Conservation (phyloP, 1,140 invertebrate species). For the Heliconius hermathena region DNA sequence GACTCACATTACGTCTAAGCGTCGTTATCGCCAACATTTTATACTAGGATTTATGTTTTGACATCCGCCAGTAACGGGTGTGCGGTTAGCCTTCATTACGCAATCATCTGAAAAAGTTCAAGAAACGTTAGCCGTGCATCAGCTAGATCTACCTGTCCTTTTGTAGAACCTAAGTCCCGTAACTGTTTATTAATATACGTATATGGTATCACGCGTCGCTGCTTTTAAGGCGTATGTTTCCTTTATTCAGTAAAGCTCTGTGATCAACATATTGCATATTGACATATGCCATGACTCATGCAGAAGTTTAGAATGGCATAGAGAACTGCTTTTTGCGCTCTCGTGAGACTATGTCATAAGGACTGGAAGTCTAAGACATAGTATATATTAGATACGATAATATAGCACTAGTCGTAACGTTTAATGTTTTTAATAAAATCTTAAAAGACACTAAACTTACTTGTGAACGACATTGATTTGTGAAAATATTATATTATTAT, state of each 20-base stretch:
- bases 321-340: not conserved
- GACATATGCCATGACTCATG: not conserved
- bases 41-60: slow-evolving; percentile 32
- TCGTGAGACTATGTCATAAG: not conserved
- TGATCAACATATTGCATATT: slow-evolving; percentile 13
- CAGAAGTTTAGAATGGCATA: slow-evolving; percentile 13
- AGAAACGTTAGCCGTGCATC: slow-evolving; percentile 39
- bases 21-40: slow-evolving; percentile 21
- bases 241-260: slow-evolving; percentile 31
- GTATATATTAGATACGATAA: too few relatives aligned
- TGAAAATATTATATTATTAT: not conserved
- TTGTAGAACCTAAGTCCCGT: slow-evolving; percentile 34
- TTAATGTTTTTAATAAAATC: not conserved
- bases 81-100: slow-evolving; percentile 39
- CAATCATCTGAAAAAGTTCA: slow-evolving; percentile 42
- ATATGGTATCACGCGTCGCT: slow-evolving; percentile 32
- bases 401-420: not conserved
- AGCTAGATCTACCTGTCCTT: slow-evolving; percentile 35
- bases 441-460: not conserved
- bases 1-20: not conserved
- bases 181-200: slow-evolving; percentile 41
- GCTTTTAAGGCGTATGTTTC: slow-evolving; percentile 35
- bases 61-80: slow-evolving; percentile 40
- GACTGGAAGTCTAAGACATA: not conserved
- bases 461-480: not conserved